These are phyloP conservation scores for Cryptophagus acutangulus DNA, from an alignment of 2,888 invertebrate species.

Conservation along the genomic window DNA sequence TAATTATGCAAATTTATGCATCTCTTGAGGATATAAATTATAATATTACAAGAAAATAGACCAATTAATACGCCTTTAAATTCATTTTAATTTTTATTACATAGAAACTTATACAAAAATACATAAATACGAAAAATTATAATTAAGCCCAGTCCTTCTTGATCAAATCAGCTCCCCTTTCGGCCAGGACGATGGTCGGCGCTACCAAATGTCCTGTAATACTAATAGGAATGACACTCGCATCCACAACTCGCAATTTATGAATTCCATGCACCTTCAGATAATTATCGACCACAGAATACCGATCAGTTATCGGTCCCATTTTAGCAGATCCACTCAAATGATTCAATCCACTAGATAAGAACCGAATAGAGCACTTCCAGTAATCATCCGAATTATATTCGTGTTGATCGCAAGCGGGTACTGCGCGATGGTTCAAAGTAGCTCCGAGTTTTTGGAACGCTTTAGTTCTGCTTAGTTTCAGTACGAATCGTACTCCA, in stretches of 20 bases:
- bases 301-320: slow-evolving; percentile 60
- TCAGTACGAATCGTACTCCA: slow-evolving; percentile 56
- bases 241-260: slow-evolving; percentile 61
- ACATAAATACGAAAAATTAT: neutral
- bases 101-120: neutral
- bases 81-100: neutral
- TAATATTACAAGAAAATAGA: too few relatives aligned
- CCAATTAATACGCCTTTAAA: neutral
- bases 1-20: too few relatives aligned
- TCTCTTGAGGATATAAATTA: too few relatives aligned
- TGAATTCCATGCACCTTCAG: slow-evolving; percentile 58
- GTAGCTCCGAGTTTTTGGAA: slow-evolving; percentile 54
- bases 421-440: slow-evolving; percentile 43
- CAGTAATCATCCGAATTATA: slow-evolving; percentile 58
- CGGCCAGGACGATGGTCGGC: slow-evolving; percentile 66
- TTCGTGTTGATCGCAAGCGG: slow-evolving; percentile 49
- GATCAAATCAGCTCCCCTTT: slow-evolving; percentile 65
- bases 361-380: slow-evolving; percentile 54
- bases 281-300: slow-evolving; percentile 61
- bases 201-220: slow-evolving; percentile 65
- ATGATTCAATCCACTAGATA: slow-evolving; percentile 33
- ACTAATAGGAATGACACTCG: slow-evolving; percentile 62
- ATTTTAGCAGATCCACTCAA: slow-evolving; percentile 62
- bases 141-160: slow-evolving; percentile 46
- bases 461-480: slow-evolving; percentile 54